Percentiles rank a stretch among this genome's conserved stretches.
phyloP scores from a whole-genome alignment of 2,113 vertebrate genomes.

The Oreocharis arfaki region DNA sequence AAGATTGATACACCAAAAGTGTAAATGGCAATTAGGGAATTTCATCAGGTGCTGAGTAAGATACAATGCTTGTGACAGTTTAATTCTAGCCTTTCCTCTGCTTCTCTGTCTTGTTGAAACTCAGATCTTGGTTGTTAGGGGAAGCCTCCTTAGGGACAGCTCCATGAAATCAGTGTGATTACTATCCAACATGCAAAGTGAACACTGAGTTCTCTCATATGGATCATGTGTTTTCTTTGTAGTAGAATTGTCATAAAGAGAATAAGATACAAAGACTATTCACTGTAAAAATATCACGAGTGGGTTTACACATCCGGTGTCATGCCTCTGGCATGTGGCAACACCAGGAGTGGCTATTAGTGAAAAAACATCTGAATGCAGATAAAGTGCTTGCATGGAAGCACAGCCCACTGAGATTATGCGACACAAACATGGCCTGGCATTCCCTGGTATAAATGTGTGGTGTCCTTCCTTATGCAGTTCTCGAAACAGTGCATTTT shows the following conservation, averaged over 20 bases:
- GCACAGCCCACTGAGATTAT: not conserved
- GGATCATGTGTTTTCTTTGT: not conserved
- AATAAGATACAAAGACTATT: not conserved
- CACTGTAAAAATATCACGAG: not conserved
- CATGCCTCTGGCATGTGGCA: not conserved
- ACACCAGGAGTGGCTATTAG: not conserved
- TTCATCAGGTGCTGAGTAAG: conserved; percentile 45
- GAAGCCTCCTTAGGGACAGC: not conserved
- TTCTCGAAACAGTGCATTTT: not conserved
- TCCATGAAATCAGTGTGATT: not conserved
- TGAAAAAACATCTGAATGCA: not conserved
- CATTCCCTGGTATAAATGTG: not conserved
- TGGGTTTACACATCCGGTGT: not conserved
- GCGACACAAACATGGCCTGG: not conserved
- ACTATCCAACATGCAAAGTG: not conserved
- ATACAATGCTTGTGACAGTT: not conserved
- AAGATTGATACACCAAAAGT: not conserved
- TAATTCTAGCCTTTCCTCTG: not conserved
- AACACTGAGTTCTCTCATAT: not conserved
- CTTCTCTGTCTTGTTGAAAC: not conserved
- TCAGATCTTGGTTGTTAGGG: not conserved
- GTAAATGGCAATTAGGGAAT: conserved; percentile 52
- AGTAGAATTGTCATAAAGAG: not conserved
- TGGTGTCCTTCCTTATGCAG: too few species aligned
- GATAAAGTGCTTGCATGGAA: not conserved